Base-by-base conservation (phyloP, 1,140 invertebrate genomes). In the Cherax destructor region DNA sequence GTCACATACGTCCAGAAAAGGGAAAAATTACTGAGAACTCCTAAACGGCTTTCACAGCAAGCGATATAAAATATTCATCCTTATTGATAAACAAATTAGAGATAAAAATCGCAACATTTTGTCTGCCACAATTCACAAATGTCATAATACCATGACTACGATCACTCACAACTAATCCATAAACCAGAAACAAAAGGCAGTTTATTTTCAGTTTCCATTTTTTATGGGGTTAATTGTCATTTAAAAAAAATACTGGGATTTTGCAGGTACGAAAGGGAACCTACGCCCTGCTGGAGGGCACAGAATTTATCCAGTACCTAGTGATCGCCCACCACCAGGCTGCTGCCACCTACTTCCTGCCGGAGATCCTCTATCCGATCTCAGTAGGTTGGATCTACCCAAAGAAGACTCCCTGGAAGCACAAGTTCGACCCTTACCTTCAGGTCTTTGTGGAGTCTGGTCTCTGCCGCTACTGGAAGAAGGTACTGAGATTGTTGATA, bases 401-500 rank as follows among this genome's bases (percentile, higher is more conserved):
- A 0, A 91, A 91, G 83, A 84, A 85, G 59, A 91, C 88, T 3
- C 30, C 88, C 16, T 91, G 88, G 88, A 91, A 91, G 24, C 88
- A 91, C 49, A 91, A 91, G 76, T 78, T 91, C 30, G 88, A 91
- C 52, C 50, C 47, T 5, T 85, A 91, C 59, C 11, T 91, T 6
- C 81, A 79, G 47, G 56, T 21, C 3, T 72, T 85, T 6, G 83
- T 85, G 13, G 88, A 91, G 76, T 18, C 88, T 47, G 88, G 88
- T 11, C 81, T 90, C 5, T 74, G 69, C 11, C 69, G 24, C n/a
- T 74, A 74, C 69, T 74, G 69, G 69, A 74, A 74, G 69, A 74
- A 74, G 69, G 69, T 74, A 74, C 65, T 59, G 56, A 65, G 18
- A 65, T 18, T 65, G 13, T 5, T 18, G 13, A 21, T 65, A 1